Base-by-base conservation (phyloP, 1,140 invertebrate genomes). In the Atta colombica region DNA sequence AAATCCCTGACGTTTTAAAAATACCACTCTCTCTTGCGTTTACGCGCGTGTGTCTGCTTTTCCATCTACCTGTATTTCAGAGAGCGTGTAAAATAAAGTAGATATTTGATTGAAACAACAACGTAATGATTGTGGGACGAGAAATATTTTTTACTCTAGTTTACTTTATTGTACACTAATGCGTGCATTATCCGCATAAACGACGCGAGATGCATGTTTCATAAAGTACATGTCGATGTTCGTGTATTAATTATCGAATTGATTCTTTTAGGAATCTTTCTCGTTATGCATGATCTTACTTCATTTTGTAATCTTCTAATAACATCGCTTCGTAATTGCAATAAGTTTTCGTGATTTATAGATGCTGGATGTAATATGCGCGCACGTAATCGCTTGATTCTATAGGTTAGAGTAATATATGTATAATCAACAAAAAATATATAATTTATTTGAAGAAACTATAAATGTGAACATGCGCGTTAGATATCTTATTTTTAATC, bases 1-100 rank as follows among this genome's bases (percentile, higher is more conserved):
- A 69, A 85, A 87, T 75, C 68, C 66, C 31, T 58, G 55, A 75
- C 39, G 80, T 63, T 71, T 84, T 51, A 84, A 84, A 84, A 84
- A 75, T 63, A 31, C 31, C 49, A 3, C 55, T 69, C 49, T 69
- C 63, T 69, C 16, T 51, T n/a, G 31, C 28, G 35, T n/a, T n/a
- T 21, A 18, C 51, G 49, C 61, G 45, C 45, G 28, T 12, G 16
- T 8, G n/a, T 63, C 35, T 18, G 53, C 25, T 82, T 82, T 72
- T 72, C 53, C 78, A 53, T 72, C 21, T 16, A 39, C 21, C 51
- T 81, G 65, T 81, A 31, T 39, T 16, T 16, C 77, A 39, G 53
- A 16, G 53, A 53, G 21, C 35, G 75, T 21, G 65, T 35, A 82
- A 87, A 82, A 71, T 82, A 28, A 85, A 87, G 39, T 45, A 25